These are phyloP conservation scores for Alethe diademata DNA, from an alignment of 2,113 vertebrate genomes.

Conservation along the genomic window DNA sequence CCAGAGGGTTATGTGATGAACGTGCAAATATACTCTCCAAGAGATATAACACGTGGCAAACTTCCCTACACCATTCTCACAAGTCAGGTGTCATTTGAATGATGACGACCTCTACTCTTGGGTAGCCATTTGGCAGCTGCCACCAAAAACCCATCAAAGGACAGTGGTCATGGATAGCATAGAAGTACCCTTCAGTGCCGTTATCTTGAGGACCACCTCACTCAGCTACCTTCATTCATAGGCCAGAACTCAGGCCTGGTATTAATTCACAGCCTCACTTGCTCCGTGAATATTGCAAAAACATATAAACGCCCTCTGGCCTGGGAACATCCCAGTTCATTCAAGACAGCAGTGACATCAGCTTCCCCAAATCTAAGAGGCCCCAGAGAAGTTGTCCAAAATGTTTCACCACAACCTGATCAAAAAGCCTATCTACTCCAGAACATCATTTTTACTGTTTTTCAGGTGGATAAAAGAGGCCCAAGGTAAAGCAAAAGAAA, in stretches of 20 bases:
- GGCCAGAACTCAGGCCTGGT: background rate
- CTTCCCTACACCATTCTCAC: accelerated
- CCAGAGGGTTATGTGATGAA: background rate
- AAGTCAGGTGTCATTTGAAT: background rate
- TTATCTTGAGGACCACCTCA: background rate
- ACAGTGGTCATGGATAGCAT: background rate
- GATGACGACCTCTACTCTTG: background rate
- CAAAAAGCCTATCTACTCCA: background rate
- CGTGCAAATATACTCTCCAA: background rate
- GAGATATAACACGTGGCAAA: background rate
- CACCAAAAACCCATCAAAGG: background rate
- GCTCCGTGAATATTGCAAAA: background rate
- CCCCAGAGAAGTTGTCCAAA: background rate
- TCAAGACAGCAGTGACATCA: background rate
- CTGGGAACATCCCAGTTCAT: background rate
- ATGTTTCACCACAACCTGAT: background rate
- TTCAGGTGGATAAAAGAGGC: background rate
- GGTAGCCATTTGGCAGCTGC: background rate
- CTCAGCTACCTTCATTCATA: background rate
- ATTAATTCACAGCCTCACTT: background rate
- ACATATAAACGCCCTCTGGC: background rate
- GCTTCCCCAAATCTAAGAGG: background rate
- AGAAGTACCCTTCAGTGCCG: accelerated
- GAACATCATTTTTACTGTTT: background rate
- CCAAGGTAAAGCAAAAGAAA: background rate